These are phyloP conservation scores for Cepphus grylle DNA, from an alignment of 2,113 vertebrate species.

Conservation along the genomic window DNA sequence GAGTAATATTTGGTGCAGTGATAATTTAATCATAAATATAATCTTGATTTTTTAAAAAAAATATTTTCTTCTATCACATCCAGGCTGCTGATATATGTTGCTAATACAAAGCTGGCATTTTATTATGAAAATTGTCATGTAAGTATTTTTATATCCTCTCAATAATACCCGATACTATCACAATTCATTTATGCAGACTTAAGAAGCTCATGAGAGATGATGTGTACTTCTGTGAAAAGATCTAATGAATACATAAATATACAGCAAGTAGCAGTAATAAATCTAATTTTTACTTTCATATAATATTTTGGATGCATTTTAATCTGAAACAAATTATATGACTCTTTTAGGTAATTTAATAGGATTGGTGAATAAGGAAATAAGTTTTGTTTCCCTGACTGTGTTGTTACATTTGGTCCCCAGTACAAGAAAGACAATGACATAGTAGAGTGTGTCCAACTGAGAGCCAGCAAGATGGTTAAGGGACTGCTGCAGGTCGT, in stretches of 20 bases:
- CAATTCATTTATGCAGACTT: conserved; percentile 5
- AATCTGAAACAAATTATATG: background rate
- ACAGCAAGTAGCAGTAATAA: background rate
- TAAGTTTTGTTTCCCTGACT: background rate
- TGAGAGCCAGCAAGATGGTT: background rate
- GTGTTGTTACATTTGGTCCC: background rate
- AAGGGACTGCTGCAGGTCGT: background rate
- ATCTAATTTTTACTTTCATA: background rate
- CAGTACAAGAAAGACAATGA: background rate
- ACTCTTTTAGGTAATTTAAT: background rate
- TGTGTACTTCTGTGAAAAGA: background rate
- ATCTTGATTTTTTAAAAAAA: background rate
- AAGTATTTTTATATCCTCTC: background rate
- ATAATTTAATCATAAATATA: background rate
- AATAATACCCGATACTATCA: background rate
- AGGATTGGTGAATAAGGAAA: background rate
- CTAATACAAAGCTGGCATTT: background rate
- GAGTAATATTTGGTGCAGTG: background rate
- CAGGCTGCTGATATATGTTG: background rate
- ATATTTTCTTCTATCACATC: background rate
- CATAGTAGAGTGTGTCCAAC: background rate
- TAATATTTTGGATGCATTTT: background rate
- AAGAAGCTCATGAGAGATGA: background rate
- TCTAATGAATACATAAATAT: background rate
- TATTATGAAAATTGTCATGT: background rate